These are phyloP conservation scores for Glomeris marginata DNA, from an alignment of 2,888 invertebrate genomes.

Conservation along the genomic window DNA sequence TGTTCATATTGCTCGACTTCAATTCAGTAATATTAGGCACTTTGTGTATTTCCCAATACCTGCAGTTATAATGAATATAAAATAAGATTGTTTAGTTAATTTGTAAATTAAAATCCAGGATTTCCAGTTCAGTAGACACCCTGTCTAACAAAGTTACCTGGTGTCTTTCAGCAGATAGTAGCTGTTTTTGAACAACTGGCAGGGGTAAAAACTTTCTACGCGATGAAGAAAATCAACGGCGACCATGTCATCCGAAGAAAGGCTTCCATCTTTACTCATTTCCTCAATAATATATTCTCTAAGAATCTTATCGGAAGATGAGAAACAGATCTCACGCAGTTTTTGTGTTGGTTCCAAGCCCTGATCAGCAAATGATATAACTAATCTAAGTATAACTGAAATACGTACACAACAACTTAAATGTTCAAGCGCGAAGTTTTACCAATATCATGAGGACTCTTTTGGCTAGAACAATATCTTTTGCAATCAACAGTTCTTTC, in stretches of 20 bases:
- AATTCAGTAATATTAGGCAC: no score
- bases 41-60: no score
- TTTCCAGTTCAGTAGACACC: no score
- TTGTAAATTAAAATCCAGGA: no score
- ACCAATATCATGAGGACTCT: not conserved
- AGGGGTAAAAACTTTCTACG: slow-evolving; percentile 3
- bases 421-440: no score
- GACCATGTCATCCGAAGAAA: not conserved
- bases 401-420: not conserved
- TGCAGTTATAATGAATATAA: no score
- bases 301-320: not conserved
- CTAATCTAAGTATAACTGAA: not conserved
- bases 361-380: not conserved
- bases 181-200: slow-evolving; percentile 1
- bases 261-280: not conserved
- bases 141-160: no score
- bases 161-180: no score
- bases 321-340: not conserved
- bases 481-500: not conserved
- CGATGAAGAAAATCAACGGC: not conserved
- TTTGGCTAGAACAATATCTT: not conserved
- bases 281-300: not conserved
- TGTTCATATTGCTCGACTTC: no score
- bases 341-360: not conserved
- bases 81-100: no score